Base-by-base conservation (phyloP, 23 tunicate genomes). In the Trididemnum clinides region DNA sequence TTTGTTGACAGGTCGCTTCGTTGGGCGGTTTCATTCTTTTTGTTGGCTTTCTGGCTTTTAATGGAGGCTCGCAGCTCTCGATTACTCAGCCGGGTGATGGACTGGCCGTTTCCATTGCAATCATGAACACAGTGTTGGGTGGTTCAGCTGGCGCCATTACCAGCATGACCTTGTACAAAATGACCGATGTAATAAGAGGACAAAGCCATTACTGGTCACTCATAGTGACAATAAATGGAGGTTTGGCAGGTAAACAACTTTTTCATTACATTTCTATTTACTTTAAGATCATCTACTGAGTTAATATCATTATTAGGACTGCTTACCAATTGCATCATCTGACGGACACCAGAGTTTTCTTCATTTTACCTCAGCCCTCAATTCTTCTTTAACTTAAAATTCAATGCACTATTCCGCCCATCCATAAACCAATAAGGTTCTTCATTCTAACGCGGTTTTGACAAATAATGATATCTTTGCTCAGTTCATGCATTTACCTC, bases 1-100 rank as follows among this genome's bases (percentile, higher is more conserved):
- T n/a, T n/a, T n/a, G n/a, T 66, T 25, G n/a, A 6, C 65, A 86
- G 90, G 90, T 86, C 21, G 90, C 90, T 7, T 82, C 90, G 25
- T 38, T 95, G 74, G 98, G 98, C 1, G 98, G 86, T 6, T 95
- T 95, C 57, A 89, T 89, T 27, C 71, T 95, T 59, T 85, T 89
- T 36, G 82, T 87, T 18, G 95, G 98, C 22, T 95, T 95, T 76
- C 64, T 95, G 77, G 98, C 98, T 12, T 95, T 95, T 76, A 95
- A 95, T 70, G 98, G 98, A 20, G 98, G 98, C 22, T 95, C 98
- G 15, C 95, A 89, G 31, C 82, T 85, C 34, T 51, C 88, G 2
- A 95, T 95, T 39, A 79, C 90, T 7, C 51, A 85, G 22, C 82
- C 75, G 0, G 88, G 84, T 3, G 91, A 89, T 51, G 92, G 90